Conservation (phyloP, 2,797 vertebrate species). For the Premnoplex brunnescens region DNA sequence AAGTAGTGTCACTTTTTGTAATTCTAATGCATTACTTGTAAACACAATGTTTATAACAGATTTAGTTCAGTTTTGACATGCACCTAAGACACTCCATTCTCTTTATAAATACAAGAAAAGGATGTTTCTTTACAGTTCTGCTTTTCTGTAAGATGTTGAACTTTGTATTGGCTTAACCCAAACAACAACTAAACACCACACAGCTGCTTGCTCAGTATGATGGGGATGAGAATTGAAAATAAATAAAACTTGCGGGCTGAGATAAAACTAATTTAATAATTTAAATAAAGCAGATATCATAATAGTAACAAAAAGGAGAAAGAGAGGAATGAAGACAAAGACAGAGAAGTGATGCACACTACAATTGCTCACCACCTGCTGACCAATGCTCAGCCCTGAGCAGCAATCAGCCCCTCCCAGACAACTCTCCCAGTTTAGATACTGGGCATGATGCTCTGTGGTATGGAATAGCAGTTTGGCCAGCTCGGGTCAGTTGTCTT, state of each 20-base stretch:
- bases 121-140: not conserved
- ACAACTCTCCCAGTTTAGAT: not conserved
- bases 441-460: not conserved
- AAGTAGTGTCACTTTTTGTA: not conserved
- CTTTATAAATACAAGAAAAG: constrained; percentile 1
- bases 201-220: not conserved
- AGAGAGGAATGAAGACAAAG: not conserved
- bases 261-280: not conserved
- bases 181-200: not conserved
- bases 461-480: not conserved
- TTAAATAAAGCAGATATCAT: not conserved
- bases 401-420: not conserved
- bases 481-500: not conserved
- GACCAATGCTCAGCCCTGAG: not conserved
- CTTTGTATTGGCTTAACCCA: not conserved
- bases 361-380: not conserved
- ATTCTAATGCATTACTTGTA: constrained; percentile 24
- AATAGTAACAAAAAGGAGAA: not conserved
- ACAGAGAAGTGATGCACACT: not conserved
- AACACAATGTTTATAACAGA: not conserved
- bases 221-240: not conserved
- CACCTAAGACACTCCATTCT: not conserved
- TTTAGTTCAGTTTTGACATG: constrained; percentile 22
- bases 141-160: not conserved
- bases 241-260: not conserved